A percentile compares a stretch with the other conserved stretches of the same genome.
These are phyloP conservation scores for Pocillopora grandis DNA, from an alignment of 92 coral and sea anemone genomes.

Conservation along the genomic window DNA sequence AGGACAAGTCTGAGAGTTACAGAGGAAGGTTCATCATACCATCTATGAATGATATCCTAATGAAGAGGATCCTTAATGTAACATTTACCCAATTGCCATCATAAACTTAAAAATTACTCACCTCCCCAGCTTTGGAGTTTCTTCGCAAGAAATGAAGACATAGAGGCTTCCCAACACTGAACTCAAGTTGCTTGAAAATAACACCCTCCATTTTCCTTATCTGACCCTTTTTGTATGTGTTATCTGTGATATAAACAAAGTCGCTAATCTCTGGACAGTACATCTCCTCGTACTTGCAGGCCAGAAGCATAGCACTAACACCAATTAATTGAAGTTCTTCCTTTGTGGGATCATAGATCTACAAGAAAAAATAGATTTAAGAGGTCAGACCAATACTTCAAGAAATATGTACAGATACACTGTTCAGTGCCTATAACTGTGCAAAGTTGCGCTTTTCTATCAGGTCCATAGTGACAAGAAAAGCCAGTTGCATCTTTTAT, in stretches of 20 bases:
- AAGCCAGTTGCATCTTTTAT: no score
- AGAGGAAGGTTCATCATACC: no score
- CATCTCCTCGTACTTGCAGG: slow-evolving; percentile 98
- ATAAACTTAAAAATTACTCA: slow-evolving; percentile 25
- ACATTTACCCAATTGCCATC: no score
- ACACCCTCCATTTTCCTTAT: slow-evolving; percentile 86
- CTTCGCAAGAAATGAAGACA: slow-evolving; percentile 93
- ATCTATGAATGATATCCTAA: no score
- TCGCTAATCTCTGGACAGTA: slow-evolving; percentile 95
- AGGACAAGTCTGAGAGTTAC: no score
- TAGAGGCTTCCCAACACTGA: slow-evolving; percentile 88
- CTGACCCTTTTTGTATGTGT: slow-evolving; percentile 73
- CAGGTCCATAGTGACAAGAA: no score
- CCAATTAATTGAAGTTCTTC: slow-evolving; percentile 85
- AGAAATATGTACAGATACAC: background rate
- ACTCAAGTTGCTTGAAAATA: slow-evolving; percentile 71
- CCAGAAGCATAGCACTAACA: slow-evolving; percentile 95
- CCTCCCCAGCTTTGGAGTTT: slow-evolving; percentile 96
- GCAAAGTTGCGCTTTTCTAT: no score
- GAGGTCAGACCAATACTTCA: background rate
- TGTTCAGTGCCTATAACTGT: no score
- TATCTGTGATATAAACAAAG: slow-evolving; percentile 97
- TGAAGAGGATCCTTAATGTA: no score
- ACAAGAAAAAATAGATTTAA: background rate
- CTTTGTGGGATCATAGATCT: slow-evolving; percentile 68